Percentiles rank a stretch among this genome's conserved stretches.
These are phyloP conservation scores for Embiotoca jacksoni DNA, from an alignment of 2,113 vertebrate genomes.

Conservation along the genomic window DNA sequence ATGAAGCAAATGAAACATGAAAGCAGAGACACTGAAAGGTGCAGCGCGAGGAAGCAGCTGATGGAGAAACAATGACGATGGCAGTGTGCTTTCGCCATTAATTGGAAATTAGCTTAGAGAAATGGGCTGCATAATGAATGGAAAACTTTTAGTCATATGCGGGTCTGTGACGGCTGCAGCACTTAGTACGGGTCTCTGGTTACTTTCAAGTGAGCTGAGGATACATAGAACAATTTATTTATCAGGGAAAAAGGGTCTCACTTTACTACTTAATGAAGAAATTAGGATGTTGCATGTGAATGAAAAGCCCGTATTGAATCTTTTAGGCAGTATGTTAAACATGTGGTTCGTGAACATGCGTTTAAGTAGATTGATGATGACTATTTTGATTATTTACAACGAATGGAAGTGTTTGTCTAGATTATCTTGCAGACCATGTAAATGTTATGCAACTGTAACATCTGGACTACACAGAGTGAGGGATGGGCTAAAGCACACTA, in stretches of 20 bases:
- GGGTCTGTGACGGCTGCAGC: slow-evolving; percentile 13
- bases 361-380: background rate
- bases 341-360: too few relatives aligned
- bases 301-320: too few relatives aligned
- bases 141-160: slow-evolving; percentile 11
- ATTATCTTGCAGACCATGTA: slow-evolving; percentile 25
- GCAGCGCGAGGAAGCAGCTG: slow-evolving; percentile 19
- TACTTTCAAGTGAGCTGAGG: slow-evolving; percentile 1
- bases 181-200: background rate
- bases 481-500: too few relatives aligned
- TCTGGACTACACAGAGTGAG: slow-evolving; percentile 11
- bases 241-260: too few relatives aligned
- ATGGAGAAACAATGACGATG: slow-evolving; percentile 26
- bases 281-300: too few relatives aligned
- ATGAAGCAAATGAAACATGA: slow-evolving; percentile 19
- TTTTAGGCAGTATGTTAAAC: too few relatives aligned
- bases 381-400: background rate
- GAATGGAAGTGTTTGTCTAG: background rate
- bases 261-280: too few relatives aligned
- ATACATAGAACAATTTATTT: background rate
- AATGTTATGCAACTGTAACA: slow-evolving; percentile 51
- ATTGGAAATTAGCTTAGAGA: slow-evolving; percentile 45
- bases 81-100: slow-evolving; percentile 26
- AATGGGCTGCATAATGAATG: slow-evolving; percentile 45
- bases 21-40: background rate